Evolutionary conservation across 2,888 invertebrate genomes (phyloP), one percentile per base, ranked within the genome.

Genomic region (Ernsta delagoae): DNA sequence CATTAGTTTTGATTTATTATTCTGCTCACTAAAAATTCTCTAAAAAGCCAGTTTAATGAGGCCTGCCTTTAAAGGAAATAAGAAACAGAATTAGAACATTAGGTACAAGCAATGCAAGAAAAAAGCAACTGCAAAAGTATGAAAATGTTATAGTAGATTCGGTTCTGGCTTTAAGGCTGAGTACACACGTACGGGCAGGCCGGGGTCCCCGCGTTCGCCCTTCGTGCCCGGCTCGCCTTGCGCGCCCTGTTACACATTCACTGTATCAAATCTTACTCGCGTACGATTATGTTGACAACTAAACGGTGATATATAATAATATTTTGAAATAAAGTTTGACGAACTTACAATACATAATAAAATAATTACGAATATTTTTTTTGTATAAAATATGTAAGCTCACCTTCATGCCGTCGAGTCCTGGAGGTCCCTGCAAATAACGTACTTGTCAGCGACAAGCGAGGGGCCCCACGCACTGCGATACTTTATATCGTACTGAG

Each of bases 351-450:
- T n/a, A n/a, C n/a, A n/a, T n/a, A n/a, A n/a, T n/a, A n/a, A 41
- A 41, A 8, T 41, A 41, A 41, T 41, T 39, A 39, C 39, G 12
- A 31, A 56, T 6, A 56, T 5, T 4, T 56, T 56, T 11, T 24
- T n/a, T n/a, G n/a, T 5, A 36, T 36, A 36, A 36, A 36, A 36
- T 11, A n/a, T 39, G 34, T 34, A 36, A 41, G 93, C 96, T 95
- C 95, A 98, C 98, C 97, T 98, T 98, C 97, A 98, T 98, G 89
- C 98, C 98, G 94, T 98, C 98, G 90, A 98, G 96, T 90, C 98
- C 98, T 74, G 98, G 97, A 78, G 97, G 97, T 88, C 98, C 98
- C 98, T 98, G 96, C 92, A 85, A 94, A 94, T 90, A 95, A 95
- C 92, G 89, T 75, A 80, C 74, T 70, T 68, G 80, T 86, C 73